Evolutionary conservation across 2,888 invertebrate species (phyloP), one percentile per base, ranked within the genome.

Genomic region (Cryptocephalus moraei): DNA sequence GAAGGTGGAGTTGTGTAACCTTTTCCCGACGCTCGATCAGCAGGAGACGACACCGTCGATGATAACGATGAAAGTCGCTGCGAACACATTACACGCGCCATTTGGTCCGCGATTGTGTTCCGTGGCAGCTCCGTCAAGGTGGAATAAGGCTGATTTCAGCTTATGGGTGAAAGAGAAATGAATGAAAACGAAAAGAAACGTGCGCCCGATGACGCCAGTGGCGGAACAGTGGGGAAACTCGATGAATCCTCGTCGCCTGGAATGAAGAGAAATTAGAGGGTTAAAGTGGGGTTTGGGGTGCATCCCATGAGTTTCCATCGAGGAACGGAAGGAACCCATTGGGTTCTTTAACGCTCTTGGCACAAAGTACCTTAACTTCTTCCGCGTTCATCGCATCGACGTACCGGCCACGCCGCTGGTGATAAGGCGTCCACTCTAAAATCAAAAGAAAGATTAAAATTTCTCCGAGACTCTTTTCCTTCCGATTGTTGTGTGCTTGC

Each of bases 391-490:
- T n/a, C n/a, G n/a, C n/a, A n/a, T n/a, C n/a, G n/a, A n/a, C 22
- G 22, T 6, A 6, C 22, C 22, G 22, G 22, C 3, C 22, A 22
- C 43, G 45, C 48, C 48, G 45, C 41, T 48, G 48, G 41, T 33
- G 34, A 14, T 56, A 48, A 57, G 56, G 62, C 61, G 61, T 56
- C 59, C 62, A 60, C 60, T 62, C 62, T 62, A 63, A 65, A 65
- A 22, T 22, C 22, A 22, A 22, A 22, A 22, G 56, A 56, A 43
- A 51, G 59, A 62, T 63, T 60, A 62, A 63, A 67, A 65, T 68
- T 68, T 66, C 65, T 65, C 65, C 63, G 22, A 22, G 22, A 22
- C 22, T 22, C 22, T 22, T 22, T 22, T 22, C 22, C 22, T 22
- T 22, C 22, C 22, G 22, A 22, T 22, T 22, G 22, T 22, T 22